Evolutionary conservation across 2,797 vertebrate species (phyloP).

Genomic region (Microctenopoma stevenorrisi): DNA sequence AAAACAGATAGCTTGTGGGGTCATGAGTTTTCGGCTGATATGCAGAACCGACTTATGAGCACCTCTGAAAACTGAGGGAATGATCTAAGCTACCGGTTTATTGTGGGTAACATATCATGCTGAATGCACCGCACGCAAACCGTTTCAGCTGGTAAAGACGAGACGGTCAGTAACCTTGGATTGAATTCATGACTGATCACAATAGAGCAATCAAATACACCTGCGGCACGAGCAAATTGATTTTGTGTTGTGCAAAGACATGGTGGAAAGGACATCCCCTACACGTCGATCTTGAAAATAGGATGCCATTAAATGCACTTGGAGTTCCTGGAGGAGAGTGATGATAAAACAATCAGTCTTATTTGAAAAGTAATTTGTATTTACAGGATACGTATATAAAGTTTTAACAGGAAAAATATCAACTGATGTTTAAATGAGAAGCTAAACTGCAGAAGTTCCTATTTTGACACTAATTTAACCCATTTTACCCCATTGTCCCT

Average conservation of each 20-base stretch:
- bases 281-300: constrained; percentile 24
- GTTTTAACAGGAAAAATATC: constrained; percentile 26
- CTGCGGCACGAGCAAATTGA: constrained; percentile 43
- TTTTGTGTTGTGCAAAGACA: constrained; percentile 36
- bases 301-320: constrained; percentile 17
- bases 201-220: constrained; percentile 35
- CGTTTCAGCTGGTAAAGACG: constrained; percentile 27
- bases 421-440: background rate
- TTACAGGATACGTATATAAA: constrained; percentile 15
- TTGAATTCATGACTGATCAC: constrained; percentile 7
- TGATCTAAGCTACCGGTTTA: constrained; percentile 29
- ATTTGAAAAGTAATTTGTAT: constrained; percentile 16
- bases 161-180: constrained; percentile 44
- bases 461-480: background rate
- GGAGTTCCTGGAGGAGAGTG: constrained; percentile 3
- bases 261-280: constrained; percentile 39
- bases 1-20: constrained; percentile 31
- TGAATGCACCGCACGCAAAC: constrained; percentile 8
- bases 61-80: constrained; percentile 16
- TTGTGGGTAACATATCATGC: constrained; percentile 28
- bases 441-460: constrained; percentile 22
- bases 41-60: constrained; percentile 41
- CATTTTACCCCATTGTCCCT: constrained; percentile 1
- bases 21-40: constrained; percentile 40
- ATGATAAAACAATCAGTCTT: constrained; percentile 10